Percentiles rank a stretch among this genome's conserved stretches.
Evolutionary conservation across 2,888 invertebrate species (phyloP).

Genomic region (Ceraclea dissimilis): DNA sequence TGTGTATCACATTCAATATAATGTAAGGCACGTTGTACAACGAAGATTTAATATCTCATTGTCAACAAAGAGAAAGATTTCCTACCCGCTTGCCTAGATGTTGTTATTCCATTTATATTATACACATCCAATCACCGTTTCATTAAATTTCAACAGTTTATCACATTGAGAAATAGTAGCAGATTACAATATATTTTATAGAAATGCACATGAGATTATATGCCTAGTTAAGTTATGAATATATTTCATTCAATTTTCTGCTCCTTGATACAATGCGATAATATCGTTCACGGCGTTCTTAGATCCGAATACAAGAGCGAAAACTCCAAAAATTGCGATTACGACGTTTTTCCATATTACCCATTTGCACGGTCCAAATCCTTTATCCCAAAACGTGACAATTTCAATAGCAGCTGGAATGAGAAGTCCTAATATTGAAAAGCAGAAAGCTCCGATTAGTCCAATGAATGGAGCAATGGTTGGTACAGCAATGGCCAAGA

Average conservation of each 20-base stretch:
- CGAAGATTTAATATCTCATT: not conserved
- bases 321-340: conserved; percentile 66
- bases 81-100: too few species aligned
- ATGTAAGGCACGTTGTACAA: conserved; percentile 1
- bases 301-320: conserved; percentile 78
- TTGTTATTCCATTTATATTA: too few species aligned
- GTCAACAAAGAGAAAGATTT: not conserved
- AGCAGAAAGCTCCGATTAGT: conserved; percentile 88
- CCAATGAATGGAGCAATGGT: conserved; percentile 85
- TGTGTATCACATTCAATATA: too few species aligned
- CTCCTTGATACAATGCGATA: conserved; percentile 28
- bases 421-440: conserved; percentile 83
- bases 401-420: conserved; percentile 81
- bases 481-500: conserved; percentile 79
- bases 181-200: too few species aligned
- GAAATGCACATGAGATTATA: too few species aligned
- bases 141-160: too few species aligned
- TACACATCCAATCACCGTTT: too few species aligned
- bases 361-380: conserved; percentile 66
- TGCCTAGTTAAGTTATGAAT: too few species aligned
- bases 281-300: conserved; percentile 58
- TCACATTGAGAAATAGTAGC: too few species aligned
- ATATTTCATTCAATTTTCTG: not conserved
- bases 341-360: conserved; percentile 71
- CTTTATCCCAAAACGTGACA: conserved; percentile 78